Evolutionary conservation across 2,888 invertebrate genomes (phyloP), one percentile per base, ranked within the genome.

Genomic region (Polymixis flavicincta): DNA sequence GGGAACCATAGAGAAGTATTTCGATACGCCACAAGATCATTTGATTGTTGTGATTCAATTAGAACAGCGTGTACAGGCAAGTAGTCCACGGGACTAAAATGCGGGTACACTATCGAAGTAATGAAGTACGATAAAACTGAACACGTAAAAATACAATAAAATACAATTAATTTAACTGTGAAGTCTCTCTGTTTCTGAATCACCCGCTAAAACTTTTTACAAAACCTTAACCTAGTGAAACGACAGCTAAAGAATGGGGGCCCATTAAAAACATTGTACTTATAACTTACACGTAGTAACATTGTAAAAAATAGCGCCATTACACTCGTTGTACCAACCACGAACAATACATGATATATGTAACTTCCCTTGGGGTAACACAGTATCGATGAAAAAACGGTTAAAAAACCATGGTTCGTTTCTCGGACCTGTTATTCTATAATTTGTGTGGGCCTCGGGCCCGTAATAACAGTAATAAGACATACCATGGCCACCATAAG

Each of bases 381-480:
- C 82, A 82, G 79, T 81, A 78, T 83, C 87, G 85, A 89, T 87
- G 74, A 85, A 85, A 89, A 90, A 90, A 88, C 85, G 82, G 68
- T 73, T 71, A 84, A 82, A 80, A 84, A 83, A 66, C 9, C 73
- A 59, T 70, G 55, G 68, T 83, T 86, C 87, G 80, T 80, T 85
- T 87, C 86, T 86, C 83, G 74, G 71, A 83, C 85, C 83, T 85
- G 88, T 90, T 91, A 89, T 93, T 92, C 91, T 92, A 91, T 92
- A 93, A 93, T 93, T 93, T 92, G 92, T 90, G 91, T 87, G 80
- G 76, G 92, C 94, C 91, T 85, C 85, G 74, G 89, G 94, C 93
- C 77, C 74, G 84, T 95, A 95, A 95, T 95, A 93, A 94, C 94
- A 91, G 94, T 95, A 93, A 95, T 95, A 94, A 94, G 90, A 89